These are phyloP conservation scores for Mobula birostris DNA, from an alignment of 2,113 vertebrate species.

Conservation along the genomic window DNA sequence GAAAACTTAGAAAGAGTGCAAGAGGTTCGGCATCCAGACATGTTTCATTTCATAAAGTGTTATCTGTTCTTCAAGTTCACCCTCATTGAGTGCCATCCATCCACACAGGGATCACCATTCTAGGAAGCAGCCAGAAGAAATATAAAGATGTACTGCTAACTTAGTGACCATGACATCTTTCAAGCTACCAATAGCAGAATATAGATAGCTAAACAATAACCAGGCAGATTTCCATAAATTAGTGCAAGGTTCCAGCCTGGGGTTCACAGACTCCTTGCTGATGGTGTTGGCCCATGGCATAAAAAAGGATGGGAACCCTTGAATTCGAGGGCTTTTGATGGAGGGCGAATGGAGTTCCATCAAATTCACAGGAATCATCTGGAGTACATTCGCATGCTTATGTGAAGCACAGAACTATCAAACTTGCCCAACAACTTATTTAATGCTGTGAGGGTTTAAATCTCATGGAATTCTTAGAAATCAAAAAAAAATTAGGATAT, in stretches of 20 bases:
- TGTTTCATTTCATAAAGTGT: neutral
- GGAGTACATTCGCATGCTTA: neutral
- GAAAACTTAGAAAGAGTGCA: too few relatives aligned
- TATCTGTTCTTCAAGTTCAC: neutral
- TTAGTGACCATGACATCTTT: too few relatives aligned
- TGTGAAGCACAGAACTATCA: neutral
- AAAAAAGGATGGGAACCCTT: too few relatives aligned
- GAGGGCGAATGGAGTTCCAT: neutral
- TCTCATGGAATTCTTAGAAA: neutral
- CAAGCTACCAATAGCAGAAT: neutral
- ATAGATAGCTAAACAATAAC: neutral
- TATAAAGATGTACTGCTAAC: neutral
- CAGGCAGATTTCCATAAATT: neutral
- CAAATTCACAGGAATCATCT: neutral
- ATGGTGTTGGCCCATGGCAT: too few relatives aligned
- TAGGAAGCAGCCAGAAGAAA: neutral
- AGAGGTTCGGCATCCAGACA: neutral
- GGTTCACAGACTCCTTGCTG: too few relatives aligned
- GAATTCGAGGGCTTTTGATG: neutral
- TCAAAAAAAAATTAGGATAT: too few relatives aligned
- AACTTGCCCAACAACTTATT: neutral
- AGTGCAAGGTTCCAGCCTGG: too few relatives aligned
- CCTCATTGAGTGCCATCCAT: neutral
- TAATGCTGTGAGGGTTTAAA: neutral
- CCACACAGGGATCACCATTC: neutral